Percentiles rank a stretch among this genome's conserved stretches.
These are phyloP conservation scores for Spodoptera littoralis DNA, from an alignment of 2,888 invertebrate species.

Conservation along the genomic window DNA sequence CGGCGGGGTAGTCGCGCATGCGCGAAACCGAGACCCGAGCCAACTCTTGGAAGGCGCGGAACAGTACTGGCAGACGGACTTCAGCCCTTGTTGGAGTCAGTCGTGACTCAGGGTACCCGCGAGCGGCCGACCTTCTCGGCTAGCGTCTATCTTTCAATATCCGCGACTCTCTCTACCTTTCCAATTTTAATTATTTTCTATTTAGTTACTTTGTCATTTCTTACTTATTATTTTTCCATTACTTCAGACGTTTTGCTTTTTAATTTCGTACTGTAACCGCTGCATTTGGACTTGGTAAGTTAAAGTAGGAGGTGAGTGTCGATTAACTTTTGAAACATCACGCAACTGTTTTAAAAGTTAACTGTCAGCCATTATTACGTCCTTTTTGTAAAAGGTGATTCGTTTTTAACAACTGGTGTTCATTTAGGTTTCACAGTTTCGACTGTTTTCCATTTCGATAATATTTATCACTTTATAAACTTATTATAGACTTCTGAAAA, in stretches of 20 bases:
- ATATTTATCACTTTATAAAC: no score
- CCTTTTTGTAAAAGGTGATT: no score
- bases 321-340: no score
- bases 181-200: neutral
- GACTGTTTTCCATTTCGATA: no score
- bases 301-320: no score
- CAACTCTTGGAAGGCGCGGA: neutral
- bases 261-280: neutral
- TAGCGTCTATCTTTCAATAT: neutral
- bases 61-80: conserved; percentile 13
- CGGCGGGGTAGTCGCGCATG: conserved; percentile 26
- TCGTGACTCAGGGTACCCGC: neutral
- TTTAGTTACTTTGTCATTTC: neutral
- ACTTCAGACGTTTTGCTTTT: neutral
- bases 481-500: no score
- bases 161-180: neutral
- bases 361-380: no score
- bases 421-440: no score
- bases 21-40: conserved; percentile 1
- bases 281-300: no score
- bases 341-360: no score
- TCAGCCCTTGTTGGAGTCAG: neutral
- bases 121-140: neutral
- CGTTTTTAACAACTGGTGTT: no score
- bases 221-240: neutral